phyloP scores from a whole-genome alignment of 2,888 invertebrate species.

The Sicus ferrugineus region DNA sequence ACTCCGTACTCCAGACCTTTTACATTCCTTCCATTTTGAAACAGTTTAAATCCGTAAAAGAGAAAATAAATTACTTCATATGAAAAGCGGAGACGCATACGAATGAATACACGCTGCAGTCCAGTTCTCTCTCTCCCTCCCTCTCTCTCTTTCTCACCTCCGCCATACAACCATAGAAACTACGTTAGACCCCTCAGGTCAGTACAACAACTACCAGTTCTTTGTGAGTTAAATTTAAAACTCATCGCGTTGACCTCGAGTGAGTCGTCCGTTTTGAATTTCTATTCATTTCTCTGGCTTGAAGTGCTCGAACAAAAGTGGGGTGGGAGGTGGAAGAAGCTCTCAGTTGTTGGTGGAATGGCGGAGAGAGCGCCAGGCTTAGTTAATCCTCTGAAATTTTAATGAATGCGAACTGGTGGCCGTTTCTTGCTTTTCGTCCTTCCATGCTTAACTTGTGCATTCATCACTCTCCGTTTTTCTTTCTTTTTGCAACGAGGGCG shows the following conservation, averaged over 20 bases:
- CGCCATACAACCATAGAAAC: no score
- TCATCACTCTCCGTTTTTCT: background rate
- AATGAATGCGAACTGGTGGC: constrained; percentile 39
- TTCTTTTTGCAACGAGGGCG: background rate
- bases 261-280: background rate
- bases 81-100: no score
- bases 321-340: no score
- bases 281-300: background rate
- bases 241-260: constrained; percentile 11
- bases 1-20: no score
- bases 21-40: no score
- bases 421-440: background rate
- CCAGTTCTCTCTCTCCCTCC: no score
- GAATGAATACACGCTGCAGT: no score
- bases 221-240: constrained; percentile 3
- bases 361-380: background rate
- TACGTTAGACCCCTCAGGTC: no score
- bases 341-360: background rate
- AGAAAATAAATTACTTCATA: no score
- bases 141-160: no score
- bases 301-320: background rate
- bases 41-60: no score
- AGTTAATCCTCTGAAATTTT: constrained; percentile 44
- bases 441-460: background rate
- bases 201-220: no score